These are phyloP conservation scores for Microplitis mediator DNA, from an alignment of 1,140 invertebrate genomes.

Conservation along the genomic window DNA sequence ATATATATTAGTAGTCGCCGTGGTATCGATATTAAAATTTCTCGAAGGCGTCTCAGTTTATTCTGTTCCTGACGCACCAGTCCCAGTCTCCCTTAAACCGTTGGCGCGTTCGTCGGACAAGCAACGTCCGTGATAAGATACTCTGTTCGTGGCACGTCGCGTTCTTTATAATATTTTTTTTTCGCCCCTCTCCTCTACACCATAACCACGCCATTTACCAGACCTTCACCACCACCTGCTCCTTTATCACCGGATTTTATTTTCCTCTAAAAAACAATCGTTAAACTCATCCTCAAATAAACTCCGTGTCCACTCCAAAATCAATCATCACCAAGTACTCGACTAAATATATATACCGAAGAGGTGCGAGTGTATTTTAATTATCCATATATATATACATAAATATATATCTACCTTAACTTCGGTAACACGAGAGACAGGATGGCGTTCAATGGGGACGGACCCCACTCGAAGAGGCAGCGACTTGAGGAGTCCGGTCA, in stretches of 20 bases:
- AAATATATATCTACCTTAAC: too few species aligned
- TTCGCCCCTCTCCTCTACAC: constrained; percentile 40
- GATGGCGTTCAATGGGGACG: constrained; percentile 66
- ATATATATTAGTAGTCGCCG: neutral
- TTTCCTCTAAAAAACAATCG: constrained; percentile 1
- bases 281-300: constrained; percentile 20
- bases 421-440: constrained; percentile 31
- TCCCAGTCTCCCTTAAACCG: constrained; percentile 54
- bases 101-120: constrained; percentile 42
- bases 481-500: constrained; percentile 63
- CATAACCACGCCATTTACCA: neutral
- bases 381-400: too few species aligned
- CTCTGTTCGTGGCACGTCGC: constrained; percentile 44
- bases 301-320: constrained; percentile 27
- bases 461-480: constrained; percentile 63
- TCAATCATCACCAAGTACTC: neutral
- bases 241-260: neutral
- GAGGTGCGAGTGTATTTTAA: constrained; percentile 1
- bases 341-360: too few species aligned
- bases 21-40: constrained; percentile 15
- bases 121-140: constrained; percentile 26
- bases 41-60: constrained; percentile 4
- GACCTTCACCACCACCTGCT: neutral
- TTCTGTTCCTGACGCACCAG: neutral
- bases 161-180: constrained; percentile 30